phyloP scores from a whole-genome alignment of 2,888 invertebrate species.

The Myopa tessellatipennis region DNA sequence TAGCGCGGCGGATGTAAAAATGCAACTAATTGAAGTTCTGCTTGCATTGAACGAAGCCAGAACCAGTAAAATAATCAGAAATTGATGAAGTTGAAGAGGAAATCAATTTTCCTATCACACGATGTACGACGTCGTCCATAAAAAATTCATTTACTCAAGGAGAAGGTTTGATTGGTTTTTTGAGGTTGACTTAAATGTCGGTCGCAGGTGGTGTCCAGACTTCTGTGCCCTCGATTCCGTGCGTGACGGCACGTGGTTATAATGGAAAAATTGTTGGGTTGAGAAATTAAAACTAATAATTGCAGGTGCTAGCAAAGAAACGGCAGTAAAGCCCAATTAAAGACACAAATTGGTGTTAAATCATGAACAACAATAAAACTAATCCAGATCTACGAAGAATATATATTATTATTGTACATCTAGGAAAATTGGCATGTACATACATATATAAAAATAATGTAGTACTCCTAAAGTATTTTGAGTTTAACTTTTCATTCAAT shows the following conservation, averaged over 20 bases:
- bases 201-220: constrained; percentile 7
- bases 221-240: not conserved
- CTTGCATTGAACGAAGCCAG: not conserved
- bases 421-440: no score
- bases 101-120: constrained; percentile 9
- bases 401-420: no score
- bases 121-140: not conserved
- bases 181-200: constrained; percentile 53
- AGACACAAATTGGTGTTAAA: not conserved
- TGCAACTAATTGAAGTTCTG: constrained; percentile 16
- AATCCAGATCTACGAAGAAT: not conserved
- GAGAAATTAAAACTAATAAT: constrained; percentile 44
- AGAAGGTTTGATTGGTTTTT: constrained; percentile 57
- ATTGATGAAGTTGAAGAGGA: not conserved
- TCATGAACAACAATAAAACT: constrained; percentile 38
- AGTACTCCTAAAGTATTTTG: no score
- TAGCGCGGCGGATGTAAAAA: not conserved
- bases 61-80: not conserved
- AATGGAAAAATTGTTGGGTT: not conserved
- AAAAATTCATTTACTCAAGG: constrained; percentile 12
- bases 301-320: not conserved
- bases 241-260: not conserved
- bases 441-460: no score
- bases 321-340: no score
- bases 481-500: constrained; percentile 44